Base-by-base conservation (phyloP, 2,888 invertebrate species). In the Lithophane ornitopus region DNA sequence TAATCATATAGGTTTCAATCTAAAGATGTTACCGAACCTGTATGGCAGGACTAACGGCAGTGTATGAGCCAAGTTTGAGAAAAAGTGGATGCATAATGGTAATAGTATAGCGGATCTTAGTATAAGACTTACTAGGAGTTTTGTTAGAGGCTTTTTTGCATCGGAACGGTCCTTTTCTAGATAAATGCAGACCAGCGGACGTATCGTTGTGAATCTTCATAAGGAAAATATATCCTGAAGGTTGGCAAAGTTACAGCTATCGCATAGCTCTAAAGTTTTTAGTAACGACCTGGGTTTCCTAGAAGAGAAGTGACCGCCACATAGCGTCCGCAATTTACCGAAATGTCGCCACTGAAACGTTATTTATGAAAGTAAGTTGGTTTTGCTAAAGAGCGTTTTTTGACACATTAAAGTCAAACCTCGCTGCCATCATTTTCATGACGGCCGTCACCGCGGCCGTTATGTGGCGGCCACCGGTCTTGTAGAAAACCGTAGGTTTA, bases 21-120 rank as follows among this genome's bases (percentile, higher is more conserved):
- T 63, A 61, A 78, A 67, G 66, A 78, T 70, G 74, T 63, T 70
- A 72, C 88, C 44, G 65, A 85, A 81, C 83, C 71, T 34, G 83
- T 84, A 61, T 81, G 58, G 12, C 26, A 28, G n/a, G 56, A 7
- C 0, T 7, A 63, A 72, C n/a, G 78, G 71, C 2, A 85, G 85
- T 52, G 62, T 2, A 9, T 4, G 14, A 14, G 72, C 58, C 72
- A 75, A 85, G 83, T 81, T 67, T 0, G 1, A 63, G 12, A 78
- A 56, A 73, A 65, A 61, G 4, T 3, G 41, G 12, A 8, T 19
- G 16, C 2, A 14, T 78, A 28, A 65, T 46, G 62, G 22, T 72
- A 54, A 79, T 62, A 7, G 46, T 22, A 8, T 34, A 71, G 80
- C 39, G 62, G 54, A 54, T 9, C n/a, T 62, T 46, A 26, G 14